Base-by-base conservation (phyloP, 2,797 vertebrate genomes). In the Sebastes itinus region DNA sequence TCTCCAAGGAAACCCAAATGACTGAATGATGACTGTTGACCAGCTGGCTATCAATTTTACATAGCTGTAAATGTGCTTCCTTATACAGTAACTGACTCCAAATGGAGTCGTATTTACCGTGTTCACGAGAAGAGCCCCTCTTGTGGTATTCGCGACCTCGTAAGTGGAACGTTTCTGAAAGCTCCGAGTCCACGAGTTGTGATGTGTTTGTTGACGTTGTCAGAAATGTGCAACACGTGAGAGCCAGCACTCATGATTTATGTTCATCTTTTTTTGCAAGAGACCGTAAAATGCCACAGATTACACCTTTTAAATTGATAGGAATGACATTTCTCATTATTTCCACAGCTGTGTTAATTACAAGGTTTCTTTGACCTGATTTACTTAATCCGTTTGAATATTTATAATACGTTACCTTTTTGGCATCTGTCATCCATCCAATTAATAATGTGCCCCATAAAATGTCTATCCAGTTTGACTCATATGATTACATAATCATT, bases 1-100 rank as follows among this genome's bases (percentile, higher is more conserved):
- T 87, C 77, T 85, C 85, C 76, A 79, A 65, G 75, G 82, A 81
- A 25, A 80, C 77, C 16, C 1, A 46, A 27, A 73, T 22, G 59
- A 42, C 25, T 25, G 28, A 80, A 60, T 59, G 38, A 72, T 55
- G 33, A 67, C 38, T 14, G 27, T 16, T 60, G 25, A 62, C 22
- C 66, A 72, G 59, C 65, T 77, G 69, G 16, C 6, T 18, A 18
- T 55, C n/a, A 1, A 10, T 69, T 63, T 67, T 38, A 55, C 56
- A 27, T 46, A 27, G 23, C 59, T 87, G 22, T 64, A 66, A 69
- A 59, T 23, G 20, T 8, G 2, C 7, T 33, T 23, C 16, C 52
- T 49, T 12, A 25, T 18, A 32, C 30, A 64, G 46, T 25, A 52
- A 25, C 14, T 28, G 9, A 54, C 18, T 25, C 9, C 11, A 38